Conservation (phyloP, 2,113 vertebrate species). For the Gavialis gangeticus region DNA sequence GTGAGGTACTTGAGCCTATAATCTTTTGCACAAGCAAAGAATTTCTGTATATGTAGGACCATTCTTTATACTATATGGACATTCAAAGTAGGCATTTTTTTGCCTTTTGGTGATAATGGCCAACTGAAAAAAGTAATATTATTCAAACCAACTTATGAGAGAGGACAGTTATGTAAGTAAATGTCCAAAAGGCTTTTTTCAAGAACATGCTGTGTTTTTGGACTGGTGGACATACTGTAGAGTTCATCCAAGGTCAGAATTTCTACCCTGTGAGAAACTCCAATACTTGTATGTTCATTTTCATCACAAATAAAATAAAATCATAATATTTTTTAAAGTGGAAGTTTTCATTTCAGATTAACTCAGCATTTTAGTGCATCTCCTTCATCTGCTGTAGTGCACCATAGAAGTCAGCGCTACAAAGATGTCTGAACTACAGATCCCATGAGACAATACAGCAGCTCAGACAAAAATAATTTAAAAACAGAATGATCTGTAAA, state of each 20-base stretch:
- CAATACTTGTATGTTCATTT: background rate
- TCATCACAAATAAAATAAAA: background rate
- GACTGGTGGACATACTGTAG: background rate
- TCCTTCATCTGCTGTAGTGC: background rate
- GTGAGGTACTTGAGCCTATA: background rate
- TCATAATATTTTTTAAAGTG: background rate
- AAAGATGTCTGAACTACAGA: background rate
- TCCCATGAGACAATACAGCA: background rate
- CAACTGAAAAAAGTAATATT: background rate
- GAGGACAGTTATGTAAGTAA: background rate
- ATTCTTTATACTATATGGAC: background rate
- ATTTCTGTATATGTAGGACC: background rate
- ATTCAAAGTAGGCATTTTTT: background rate
- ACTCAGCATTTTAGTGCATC: background rate
- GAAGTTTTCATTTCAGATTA: background rate
- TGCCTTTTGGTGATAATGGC: background rate
- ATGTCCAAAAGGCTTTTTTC: background rate
- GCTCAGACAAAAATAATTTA: background rate
- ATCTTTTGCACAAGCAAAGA: background rate
- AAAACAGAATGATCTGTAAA: background rate
- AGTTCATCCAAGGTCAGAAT: background rate
- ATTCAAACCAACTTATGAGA: background rate
- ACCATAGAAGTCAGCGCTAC: background rate
- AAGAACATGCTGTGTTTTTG: background rate
- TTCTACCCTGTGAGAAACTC: background rate